Base-by-base conservation (phyloP, 1,140 invertebrate species). In the Coelopa frigida region DNA sequence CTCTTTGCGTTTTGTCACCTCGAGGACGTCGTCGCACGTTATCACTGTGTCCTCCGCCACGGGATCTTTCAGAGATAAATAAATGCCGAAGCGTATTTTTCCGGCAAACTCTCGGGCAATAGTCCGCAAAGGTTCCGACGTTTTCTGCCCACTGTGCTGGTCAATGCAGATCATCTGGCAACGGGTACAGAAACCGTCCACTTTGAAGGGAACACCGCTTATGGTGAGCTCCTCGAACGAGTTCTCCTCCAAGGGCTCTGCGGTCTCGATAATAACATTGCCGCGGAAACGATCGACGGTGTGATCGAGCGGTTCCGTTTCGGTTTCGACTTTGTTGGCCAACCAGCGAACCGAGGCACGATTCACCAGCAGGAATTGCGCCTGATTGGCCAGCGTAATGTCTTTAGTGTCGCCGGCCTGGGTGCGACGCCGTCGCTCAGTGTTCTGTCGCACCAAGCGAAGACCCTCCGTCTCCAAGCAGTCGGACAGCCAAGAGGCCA, bases 161-260 rank as follows among this genome's bases (percentile, higher is more conserved):
- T 95, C 83, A 46, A 95, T 85, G 55, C 91, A 94, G 36, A 96
- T 84, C 87, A 95, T 95, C 71, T 94, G 89, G 68, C 93, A 97
- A 44, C 94, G 78, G 8, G 80, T 82, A 59, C 94, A 96, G 24
- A 78, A 76, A 3, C 86, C 84, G 52, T 82, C 77, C 33, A 83
- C 78, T 81, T 89, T 57, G 33, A 76, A 75, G 26, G 26, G 46
- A 22, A 54, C 52, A 27, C 48, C 54, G 50, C 83, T 87, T 57
- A 96, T 85, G 39, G 65, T 61, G 40, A 95, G 52, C 38, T 68
- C 52, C n/a, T 72, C 68, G 81, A 87, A 90, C 2, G 73, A 56
- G 22, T 83, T 82, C 74, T 97, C 94, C 36, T 80, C 77, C 66
- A 93, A 88, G 21, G 82, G 70, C 18, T 70, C 48, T 20, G 67